Base-by-base conservation (phyloP, 1,140 invertebrate species). In the Drosophila virilis region DNA sequence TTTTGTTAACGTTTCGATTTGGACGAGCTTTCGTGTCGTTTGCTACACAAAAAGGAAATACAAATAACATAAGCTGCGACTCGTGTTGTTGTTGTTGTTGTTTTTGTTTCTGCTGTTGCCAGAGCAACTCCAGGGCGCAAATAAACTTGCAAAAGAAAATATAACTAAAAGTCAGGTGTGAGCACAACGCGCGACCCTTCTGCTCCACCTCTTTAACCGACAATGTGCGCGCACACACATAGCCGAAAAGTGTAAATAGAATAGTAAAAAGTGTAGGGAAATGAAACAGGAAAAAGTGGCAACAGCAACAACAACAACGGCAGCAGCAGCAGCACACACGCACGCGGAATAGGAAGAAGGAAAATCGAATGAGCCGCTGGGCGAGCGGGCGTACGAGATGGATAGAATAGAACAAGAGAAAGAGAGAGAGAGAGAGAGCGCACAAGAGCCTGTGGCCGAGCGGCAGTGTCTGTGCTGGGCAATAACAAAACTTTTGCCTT, bases 401-500 rank as follows among this genome's bases (percentile, higher is more conserved):
- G 15, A 28, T 59, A 66, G 67, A 45, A 54, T 52, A 62, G 57
- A 54, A 32, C 42, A 32, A 62, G 50, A 65, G 77, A 46, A 35
- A 74, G 59, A 52, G 45, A 58, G 61, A 65, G 70, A 67, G 45
- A 68, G 65, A 50, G 65, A 17, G 51, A 54, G 51, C 59, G 37
- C 35, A 57, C 32, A 37, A 51, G 12, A 40, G 48, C 60, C 60
- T 51, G 22, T 28, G 46, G 17, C 60, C 33, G 17, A 64, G 35
- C 52, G 46, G 17, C 46, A 38, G 48, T 74, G 71, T 74, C 71
- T 74, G 65, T 35, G 65, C 22, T 61, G 58, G 58, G 59, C 51
- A 71, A 85, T 52, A 86, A 83, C 77, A 84, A 86, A 77, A 86
- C 76, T 82, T 88, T 85, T 85, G 74, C 78, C 82, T 70, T 88